Percentiles rank a stretch among this genome's conserved stretches.
Conservation (phyloP, 1,140 invertebrate species). For the Panulirus ornatus region DNA sequence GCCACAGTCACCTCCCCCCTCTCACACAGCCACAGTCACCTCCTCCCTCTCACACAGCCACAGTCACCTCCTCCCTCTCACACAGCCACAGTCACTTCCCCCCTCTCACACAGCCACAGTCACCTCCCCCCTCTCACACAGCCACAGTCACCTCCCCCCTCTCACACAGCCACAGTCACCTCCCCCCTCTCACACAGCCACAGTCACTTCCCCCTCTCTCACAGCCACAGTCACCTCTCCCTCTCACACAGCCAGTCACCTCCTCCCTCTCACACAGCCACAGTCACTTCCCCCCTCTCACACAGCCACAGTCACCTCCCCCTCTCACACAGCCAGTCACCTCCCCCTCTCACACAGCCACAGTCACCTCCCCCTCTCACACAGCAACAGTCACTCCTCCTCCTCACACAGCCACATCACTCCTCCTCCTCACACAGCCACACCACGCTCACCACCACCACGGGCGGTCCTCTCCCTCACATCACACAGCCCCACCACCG, state of each 20-base stretch:
- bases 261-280: neutral
- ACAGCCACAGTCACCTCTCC: neutral
- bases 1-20: neutral
- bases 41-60: neutral
- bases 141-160: no score
- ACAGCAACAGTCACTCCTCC: no score
- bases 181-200: neutral
- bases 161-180: neutral
- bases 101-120: neutral
- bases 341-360: no score
- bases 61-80: neutral
- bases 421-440: no score
- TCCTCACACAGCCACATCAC: no score
- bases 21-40: neutral
- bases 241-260: neutral
- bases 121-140: neutral
- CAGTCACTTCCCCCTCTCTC: no score
- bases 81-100: neutral
- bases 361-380: no score
- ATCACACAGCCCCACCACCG: no score
- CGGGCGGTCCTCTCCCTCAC: no score
- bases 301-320: neutral
- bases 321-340: neutral
- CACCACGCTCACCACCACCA: no score
- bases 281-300: no score